Evolutionary conservation across 2,113 vertebrate genomes (phyloP).

Genomic region (Malurus elegans): DNA sequence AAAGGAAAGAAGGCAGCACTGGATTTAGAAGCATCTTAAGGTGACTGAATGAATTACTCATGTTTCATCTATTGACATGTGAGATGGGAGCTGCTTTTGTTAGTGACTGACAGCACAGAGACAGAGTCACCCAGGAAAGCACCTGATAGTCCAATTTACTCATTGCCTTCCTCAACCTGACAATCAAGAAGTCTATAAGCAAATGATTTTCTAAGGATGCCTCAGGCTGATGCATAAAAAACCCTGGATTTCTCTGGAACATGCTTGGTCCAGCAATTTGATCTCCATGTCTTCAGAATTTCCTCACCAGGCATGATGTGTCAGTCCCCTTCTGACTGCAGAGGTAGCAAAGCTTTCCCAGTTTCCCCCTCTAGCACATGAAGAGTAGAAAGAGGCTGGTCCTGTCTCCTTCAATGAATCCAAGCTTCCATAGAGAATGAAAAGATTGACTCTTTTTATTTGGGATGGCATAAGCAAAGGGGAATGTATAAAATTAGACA

Average conservation of each 20-base stretch:
- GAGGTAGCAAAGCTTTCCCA: background rate
- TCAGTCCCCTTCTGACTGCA: background rate
- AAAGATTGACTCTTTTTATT: background rate
- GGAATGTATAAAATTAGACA: background rate
- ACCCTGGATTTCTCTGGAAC: background rate
- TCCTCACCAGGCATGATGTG: background rate
- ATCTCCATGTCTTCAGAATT: background rate
- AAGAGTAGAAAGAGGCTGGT: background rate
- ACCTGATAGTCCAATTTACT: background rate
- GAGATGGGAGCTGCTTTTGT: slow-evolving; percentile 6
- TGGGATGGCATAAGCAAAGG: background rate
- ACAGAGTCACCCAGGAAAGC: slow-evolving; percentile 36
- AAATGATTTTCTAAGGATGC: background rate
- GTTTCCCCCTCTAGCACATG: background rate
- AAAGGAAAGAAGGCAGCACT: slow-evolving; percentile 5
- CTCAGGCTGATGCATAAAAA: background rate
- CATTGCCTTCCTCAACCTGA: background rate
- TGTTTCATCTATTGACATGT: slow-evolving; percentile 24
- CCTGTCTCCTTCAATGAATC: background rate
- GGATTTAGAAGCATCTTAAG: background rate
- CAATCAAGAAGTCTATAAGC: background rate
- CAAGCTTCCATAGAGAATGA: background rate
- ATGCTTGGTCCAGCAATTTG: background rate
- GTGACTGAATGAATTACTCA: slow-evolving; percentile 25
- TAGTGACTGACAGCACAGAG: slow-evolving; percentile 38